Evolutionary conservation across 2,888 invertebrate genomes (phyloP), one percentile per base, ranked within the genome.

Genomic region (Furcula furcula): DNA sequence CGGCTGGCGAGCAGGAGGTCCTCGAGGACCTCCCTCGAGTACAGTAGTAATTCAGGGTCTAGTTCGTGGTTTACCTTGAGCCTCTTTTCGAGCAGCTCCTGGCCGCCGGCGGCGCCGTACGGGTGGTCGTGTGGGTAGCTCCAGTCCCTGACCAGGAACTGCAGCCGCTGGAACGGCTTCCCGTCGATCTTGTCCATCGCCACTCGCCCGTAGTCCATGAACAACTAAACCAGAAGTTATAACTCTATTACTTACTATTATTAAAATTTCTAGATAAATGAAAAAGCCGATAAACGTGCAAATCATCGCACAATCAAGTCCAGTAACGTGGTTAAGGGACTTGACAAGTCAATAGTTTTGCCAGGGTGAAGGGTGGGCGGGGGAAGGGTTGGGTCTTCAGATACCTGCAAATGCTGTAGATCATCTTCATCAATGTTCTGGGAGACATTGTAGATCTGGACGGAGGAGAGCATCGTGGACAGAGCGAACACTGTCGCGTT

Each of bases 401-500:
- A 4, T 16, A 92, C 92, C 84, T 95, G 97, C 60, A 99, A 90
- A 85, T 99, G 98, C 80, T 99, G 98, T 31, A 99, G 83, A 79
- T 99, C 98, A 76, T 99, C 98, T 76, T 99, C 99, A 77, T 99
- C 98, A 36, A 99, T 97, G 78, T 98, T 98, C 78, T 97, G 97
- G 35, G 97, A 96, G 42, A 99, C 89, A 89, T 99, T 99, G 81
- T 96, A 99, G 37, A 97, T 95, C 90, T 98, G 98, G 34, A 98
- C 97, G 3, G 98, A 98, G 38, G 98, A 98, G 40, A 98, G 90
- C 98, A 99, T 98, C 26, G 99, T 98, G 82, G 98, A 98, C 9
- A 99, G 91, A 1, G 99, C 99, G 89, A 99, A 99, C 31, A 99
- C 97, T 1, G 98, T 99, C 18, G 99, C 99, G 87, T 98, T 98